Evolutionary conservation across 2,797 vertebrate genomes (phyloP).

Genomic region (Carapus acus): DNA sequence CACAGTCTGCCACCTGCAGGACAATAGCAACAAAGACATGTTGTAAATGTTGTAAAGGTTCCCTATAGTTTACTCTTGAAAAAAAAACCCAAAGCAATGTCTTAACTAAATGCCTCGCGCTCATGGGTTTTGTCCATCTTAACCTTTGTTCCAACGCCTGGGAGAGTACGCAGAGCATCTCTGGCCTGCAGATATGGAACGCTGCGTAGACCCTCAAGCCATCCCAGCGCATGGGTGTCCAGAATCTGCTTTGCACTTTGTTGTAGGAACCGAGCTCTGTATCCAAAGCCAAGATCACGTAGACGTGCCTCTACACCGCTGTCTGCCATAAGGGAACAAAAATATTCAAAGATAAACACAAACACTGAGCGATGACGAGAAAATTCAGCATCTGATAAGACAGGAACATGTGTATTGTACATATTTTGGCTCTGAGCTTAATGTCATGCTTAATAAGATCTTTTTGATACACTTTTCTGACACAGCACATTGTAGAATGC

Average conservation of each 20-base stretch:
- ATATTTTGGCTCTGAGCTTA: neutral
- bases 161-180: slow-evolving; percentile 78
- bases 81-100: no score
- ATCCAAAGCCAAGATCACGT: slow-evolving; percentile 86
- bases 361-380: no score
- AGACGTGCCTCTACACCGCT: slow-evolving; percentile 73
- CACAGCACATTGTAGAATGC: no score
- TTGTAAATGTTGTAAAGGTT: neutral
- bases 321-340: slow-evolving; percentile 62
- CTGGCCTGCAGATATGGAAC: slow-evolving; percentile 77
- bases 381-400: neutral
- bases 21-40: neutral
- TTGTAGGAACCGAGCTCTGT: slow-evolving; percentile 85
- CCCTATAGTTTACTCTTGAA: no score
- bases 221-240: slow-evolving; percentile 66
- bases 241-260: slow-evolving; percentile 79
- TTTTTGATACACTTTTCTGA: no score
- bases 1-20: slow-evolving; percentile 88
- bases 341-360: no score
- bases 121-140: slow-evolving; percentile 44
- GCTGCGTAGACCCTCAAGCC: slow-evolving; percentile 75
- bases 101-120: no score
- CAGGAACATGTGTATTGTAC: neutral
- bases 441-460: no score
- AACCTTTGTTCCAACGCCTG: slow-evolving; percentile 92